A percentile compares a stretch with the other conserved stretches of the same genome.
Evolutionary conservation across 2,888 invertebrate genomes (phyloP).

Genomic region (Eugnorisma glareosa): DNA sequence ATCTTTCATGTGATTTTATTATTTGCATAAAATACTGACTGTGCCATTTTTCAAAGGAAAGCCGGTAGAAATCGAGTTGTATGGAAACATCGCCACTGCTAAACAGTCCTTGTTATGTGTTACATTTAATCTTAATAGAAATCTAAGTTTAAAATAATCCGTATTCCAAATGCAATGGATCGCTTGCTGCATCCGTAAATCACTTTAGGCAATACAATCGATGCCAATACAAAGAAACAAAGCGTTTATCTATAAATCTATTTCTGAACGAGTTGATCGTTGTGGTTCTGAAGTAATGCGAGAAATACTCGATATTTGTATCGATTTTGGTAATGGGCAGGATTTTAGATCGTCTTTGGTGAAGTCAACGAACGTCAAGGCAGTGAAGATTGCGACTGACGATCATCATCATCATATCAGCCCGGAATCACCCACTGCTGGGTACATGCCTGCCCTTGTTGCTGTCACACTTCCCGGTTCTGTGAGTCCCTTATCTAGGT

Average conservation of each 20-base stretch:
- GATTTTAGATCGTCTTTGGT: background rate
- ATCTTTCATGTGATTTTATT: no score
- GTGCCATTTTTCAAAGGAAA: no score
- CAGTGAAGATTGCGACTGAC: background rate
- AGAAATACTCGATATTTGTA: background rate
- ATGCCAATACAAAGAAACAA: constrained; percentile 10
- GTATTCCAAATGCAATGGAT: background rate
- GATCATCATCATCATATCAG: no score
- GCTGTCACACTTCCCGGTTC: no score
- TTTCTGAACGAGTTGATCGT: background rate
- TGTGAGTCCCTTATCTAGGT: no score
- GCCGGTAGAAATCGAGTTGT: no score
- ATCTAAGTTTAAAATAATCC: constrained; percentile 10
- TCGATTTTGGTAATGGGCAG: background rate
- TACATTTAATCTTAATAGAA: constrained; percentile 15
- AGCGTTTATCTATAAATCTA: constrained; percentile 1
- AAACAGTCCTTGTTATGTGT: background rate
- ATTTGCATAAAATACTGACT: no score
- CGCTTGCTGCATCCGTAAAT: constrained; percentile 10
- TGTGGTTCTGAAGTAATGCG: background rate
- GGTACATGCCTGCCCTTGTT: no score
- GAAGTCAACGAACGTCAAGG: no score
- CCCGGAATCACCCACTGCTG: no score
- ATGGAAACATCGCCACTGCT: no score
- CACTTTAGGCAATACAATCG: background rate